phyloP scores from a whole-genome alignment of 2,797 vertebrate genomes.

The Octomys mimax region DNA sequence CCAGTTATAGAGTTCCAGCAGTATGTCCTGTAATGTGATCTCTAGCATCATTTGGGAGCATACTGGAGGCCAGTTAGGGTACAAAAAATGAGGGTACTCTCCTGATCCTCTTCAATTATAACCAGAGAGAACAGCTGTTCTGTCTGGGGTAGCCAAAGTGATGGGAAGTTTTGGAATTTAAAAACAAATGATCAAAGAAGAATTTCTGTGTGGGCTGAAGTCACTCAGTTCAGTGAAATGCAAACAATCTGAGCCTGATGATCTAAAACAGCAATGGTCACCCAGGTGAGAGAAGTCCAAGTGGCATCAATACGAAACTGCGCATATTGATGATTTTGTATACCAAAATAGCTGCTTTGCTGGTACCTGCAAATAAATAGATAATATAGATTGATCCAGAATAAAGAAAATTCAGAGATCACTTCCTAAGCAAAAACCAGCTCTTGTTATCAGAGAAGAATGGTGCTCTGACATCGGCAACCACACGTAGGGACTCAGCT shows the following conservation, averaged over 20 bases:
- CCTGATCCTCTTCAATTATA: background rate
- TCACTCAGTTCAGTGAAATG: conserved; percentile 26
- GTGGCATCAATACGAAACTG: background rate
- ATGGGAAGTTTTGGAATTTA: background rate
- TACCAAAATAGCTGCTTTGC: conserved; percentile 24
- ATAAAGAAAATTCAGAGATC: background rate
- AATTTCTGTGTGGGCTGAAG: background rate
- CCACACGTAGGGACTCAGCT: background rate
- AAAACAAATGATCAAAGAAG: conserved; percentile 28
- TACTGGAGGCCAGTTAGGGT: conserved; percentile 10
- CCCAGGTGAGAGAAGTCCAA: background rate
- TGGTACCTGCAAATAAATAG: conserved; percentile 43
- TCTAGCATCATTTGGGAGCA: background rate
- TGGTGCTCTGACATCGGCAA: background rate
- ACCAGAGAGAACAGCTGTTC: background rate
- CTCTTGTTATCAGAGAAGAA: conserved; percentile 32
- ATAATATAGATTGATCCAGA: conserved; percentile 18
- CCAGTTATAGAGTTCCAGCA: background rate
- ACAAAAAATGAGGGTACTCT: conserved; percentile 12
- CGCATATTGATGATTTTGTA: background rate
- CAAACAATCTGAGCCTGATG: background rate
- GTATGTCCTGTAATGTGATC: background rate
- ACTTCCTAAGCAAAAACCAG: conserved; percentile 59
- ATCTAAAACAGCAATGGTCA: conserved; percentile 6
- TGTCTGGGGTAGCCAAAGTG: background rate